Conservation (phyloP, 1,140 invertebrate genomes). For the Meloidogyne hapla region DNA sequence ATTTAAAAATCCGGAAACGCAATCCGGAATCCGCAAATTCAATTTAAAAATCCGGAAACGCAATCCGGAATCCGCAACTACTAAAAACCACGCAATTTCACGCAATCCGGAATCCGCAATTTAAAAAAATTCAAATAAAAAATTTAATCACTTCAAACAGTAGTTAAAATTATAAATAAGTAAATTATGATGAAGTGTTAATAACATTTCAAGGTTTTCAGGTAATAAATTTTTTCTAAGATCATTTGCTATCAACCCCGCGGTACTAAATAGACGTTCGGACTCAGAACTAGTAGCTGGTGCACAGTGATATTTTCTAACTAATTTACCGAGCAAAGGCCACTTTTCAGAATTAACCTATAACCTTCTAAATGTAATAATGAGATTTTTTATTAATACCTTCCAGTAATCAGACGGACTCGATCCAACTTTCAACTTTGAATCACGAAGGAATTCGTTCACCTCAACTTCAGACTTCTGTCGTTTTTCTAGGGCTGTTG, state of each 20-base stretch:
- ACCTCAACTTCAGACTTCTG: neutral
- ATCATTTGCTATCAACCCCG: conserved; percentile 6
- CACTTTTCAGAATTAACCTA: conserved; percentile 8
- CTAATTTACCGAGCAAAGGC: neutral
- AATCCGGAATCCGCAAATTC: no score
- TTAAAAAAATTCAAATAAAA: no score
- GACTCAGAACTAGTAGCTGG: neutral
- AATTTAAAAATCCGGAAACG: no score
- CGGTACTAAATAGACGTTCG: neutral
- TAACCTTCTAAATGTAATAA: neutral
- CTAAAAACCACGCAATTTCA: no score
- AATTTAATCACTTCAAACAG: no score
- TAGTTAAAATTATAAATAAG: conserved; percentile 2
- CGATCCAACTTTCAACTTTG: neutral
- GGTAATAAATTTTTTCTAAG: conserved; percentile 10
- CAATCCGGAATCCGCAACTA: no score
- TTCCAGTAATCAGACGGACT: neutral
- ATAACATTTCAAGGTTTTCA: conserved; percentile 1
- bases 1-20: no score
- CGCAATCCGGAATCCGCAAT: no score
- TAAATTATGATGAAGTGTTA: conserved; percentile 5
- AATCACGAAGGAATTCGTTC: neutral
- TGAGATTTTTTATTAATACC: neutral
- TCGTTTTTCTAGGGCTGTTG: no score
- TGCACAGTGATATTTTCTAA: neutral